A percentile compares a stretch with the other conserved stretches of the same genome.
Conservation (phyloP, 1,140 invertebrate genomes). For the Capitella teleta region DNA sequence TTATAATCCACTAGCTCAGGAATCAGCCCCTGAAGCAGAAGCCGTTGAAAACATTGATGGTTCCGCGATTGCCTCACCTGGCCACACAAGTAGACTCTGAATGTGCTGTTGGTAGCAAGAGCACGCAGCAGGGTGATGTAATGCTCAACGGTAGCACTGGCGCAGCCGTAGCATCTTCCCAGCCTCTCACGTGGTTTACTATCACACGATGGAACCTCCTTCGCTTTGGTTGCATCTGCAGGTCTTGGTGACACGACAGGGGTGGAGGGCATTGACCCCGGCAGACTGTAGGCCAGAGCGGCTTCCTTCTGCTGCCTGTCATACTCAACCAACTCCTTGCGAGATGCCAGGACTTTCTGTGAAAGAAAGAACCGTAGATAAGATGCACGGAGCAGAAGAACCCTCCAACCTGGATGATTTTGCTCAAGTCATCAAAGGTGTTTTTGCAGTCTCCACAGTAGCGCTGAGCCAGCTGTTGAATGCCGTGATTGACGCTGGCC, state of each 20-base stretch:
- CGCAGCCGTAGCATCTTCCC: conserved; percentile 46
- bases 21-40: conserved; percentile 60
- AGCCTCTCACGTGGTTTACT: neutral
- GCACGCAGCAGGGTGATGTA: conserved; percentile 83
- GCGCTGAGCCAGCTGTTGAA: conserved; percentile 64
- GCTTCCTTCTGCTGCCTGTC: conserved; percentile 63
- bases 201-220: conserved; percentile 9
- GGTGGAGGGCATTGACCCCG: conserved; percentile 1
- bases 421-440: conserved; percentile 89
- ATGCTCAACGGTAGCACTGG: conserved; percentile 68
- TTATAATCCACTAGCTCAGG: conserved; percentile 84
- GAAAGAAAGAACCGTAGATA: too few relatives aligned
- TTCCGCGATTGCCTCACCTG: conserved; percentile 20
- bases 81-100: conserved; percentile 66
- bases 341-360: conserved; percentile 65
- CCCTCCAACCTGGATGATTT: conserved; percentile 63
- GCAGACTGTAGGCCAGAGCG: conserved; percentile 17
- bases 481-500: conserved; percentile 46
- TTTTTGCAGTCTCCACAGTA: conserved; percentile 90
- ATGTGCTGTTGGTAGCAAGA: conserved; percentile 69
- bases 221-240: conserved; percentile 16
- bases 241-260: neutral
- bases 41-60: neutral
- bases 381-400: neutral
- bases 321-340: conserved; percentile 81